phyloP scores from a whole-genome alignment of 92 coral and sea anemone species.

The Heliopora coerulea region DNA sequence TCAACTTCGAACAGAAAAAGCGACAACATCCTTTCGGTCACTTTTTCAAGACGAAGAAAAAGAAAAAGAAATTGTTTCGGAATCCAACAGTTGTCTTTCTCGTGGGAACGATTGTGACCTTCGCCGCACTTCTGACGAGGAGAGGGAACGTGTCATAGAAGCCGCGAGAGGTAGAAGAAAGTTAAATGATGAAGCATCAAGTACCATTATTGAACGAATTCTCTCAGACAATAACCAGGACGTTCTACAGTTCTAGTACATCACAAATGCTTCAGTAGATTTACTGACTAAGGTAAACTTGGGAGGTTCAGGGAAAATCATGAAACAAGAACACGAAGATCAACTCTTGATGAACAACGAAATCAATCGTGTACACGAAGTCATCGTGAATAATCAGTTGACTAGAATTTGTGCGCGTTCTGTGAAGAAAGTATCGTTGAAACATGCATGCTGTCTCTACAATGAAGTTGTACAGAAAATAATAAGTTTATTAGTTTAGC shows the following conservation, averaged over 20 bases:
- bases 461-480: background rate
- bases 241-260: background rate
- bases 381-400: background rate
- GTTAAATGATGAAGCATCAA: too few species aligned
- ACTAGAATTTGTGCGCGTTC: slow-evolving; percentile 4
- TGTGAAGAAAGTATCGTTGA: background rate
- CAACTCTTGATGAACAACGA: background rate
- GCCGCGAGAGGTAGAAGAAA: background rate
- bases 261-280: too few species aligned
- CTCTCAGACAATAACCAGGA: background rate
- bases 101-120: background rate
- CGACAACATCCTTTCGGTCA: too few species aligned
- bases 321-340: background rate
- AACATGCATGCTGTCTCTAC: background rate
- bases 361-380: background rate
- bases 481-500: slow-evolving; percentile 4
- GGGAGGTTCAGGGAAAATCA: background rate
- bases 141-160: background rate
- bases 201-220: background rate
- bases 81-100: background rate
- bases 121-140: background rate
- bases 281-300: background rate
- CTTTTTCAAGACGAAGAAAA: too few species aligned
- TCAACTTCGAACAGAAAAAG: too few species aligned
- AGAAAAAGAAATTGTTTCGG: too few species aligned